Conservation (phyloP, 1,140 invertebrate genomes). For the Popillia japonica region DNA sequence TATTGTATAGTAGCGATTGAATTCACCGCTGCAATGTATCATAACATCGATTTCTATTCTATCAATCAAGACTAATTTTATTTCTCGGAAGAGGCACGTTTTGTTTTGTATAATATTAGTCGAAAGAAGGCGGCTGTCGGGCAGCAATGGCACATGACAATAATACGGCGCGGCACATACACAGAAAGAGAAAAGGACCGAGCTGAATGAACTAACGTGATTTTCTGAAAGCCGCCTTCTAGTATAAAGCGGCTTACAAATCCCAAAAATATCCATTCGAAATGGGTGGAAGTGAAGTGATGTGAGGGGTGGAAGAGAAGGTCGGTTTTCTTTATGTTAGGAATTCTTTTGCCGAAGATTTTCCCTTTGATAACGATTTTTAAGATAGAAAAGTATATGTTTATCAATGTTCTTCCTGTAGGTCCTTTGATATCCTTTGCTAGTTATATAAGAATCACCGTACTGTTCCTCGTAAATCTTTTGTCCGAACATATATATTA, state of each 20-base stretch:
- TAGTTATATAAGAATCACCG: neutral
- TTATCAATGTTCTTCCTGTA: conserved; percentile 31
- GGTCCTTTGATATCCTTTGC: conserved; percentile 1
- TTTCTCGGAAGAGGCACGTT: neutral
- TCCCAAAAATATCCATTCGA: conserved; percentile 32
- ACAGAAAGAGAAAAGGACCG: conserved; percentile 18
- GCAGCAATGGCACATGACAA: conserved; percentile 19
- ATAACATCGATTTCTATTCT: neutral
- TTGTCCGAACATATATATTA: neutral
- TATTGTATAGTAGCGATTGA: too few species aligned
- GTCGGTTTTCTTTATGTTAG: conserved; percentile 35
- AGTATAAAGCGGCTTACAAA: conserved; percentile 37
- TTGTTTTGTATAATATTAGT: conserved; percentile 33
- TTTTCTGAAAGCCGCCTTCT: conserved; percentile 36
- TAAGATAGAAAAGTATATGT: conserved; percentile 31
- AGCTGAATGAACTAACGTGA: conserved; percentile 33
- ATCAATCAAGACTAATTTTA: neutral
- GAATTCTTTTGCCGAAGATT: conserved; percentile 35
- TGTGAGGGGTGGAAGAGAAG: neutral
- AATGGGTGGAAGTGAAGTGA: conserved; percentile 11
- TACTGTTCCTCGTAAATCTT: conserved; percentile 6
- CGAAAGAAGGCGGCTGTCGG: neutral
- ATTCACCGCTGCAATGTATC: too few species aligned
- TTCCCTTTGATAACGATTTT: conserved; percentile 37
- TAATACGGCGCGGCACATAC: conserved; percentile 1